Evolutionary conservation across 1,140 invertebrate genomes (phyloP).

Genomic region (Ectropis grisescens): DNA sequence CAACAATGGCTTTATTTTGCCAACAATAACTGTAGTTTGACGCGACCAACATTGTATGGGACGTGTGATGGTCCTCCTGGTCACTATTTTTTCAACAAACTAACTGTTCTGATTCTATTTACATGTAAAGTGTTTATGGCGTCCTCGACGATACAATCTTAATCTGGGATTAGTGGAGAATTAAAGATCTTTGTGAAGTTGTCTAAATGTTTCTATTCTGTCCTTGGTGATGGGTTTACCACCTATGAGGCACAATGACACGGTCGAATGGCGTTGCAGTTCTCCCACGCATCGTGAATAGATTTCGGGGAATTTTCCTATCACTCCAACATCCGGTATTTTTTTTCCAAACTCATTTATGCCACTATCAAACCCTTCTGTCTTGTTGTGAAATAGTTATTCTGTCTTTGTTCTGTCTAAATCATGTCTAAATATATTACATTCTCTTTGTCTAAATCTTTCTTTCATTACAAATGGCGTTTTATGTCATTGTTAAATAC

Average conservation of each 20-base stretch:
- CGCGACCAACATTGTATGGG: constrained; percentile 15
- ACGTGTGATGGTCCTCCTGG: constrained; percentile 30
- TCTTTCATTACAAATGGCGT: too few relatives aligned
- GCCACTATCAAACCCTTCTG: not conserved
- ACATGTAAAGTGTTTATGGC: constrained; percentile 53
- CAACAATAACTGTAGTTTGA: constrained; percentile 55
- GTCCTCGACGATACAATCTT: constrained; percentile 51
- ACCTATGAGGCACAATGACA: constrained; percentile 39
- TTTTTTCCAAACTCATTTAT: constrained; percentile 5
- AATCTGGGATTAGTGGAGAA: constrained; percentile 50
- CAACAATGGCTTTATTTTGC: constrained; percentile 58
- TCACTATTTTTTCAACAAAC: constrained; percentile 42
- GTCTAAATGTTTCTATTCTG: constrained; percentile 26
- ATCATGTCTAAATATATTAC: too few relatives aligned
- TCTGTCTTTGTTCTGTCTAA: too few relatives aligned
- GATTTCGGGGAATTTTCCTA: constrained; percentile 25
- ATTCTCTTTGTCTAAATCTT: too few relatives aligned
- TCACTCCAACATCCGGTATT: constrained; percentile 31
- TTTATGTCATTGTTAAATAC: too few relatives aligned
- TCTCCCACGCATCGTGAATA: constrained; percentile 49
- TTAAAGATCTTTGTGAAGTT: constrained; percentile 38
- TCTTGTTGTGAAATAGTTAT: too few relatives aligned
- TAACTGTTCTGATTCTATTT: constrained; percentile 58
- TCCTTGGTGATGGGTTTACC: constrained; percentile 25
- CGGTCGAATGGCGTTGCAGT: constrained; percentile 20